Base-by-base conservation (phyloP, 2,888 invertebrate species). In the Troilus luridus region DNA sequence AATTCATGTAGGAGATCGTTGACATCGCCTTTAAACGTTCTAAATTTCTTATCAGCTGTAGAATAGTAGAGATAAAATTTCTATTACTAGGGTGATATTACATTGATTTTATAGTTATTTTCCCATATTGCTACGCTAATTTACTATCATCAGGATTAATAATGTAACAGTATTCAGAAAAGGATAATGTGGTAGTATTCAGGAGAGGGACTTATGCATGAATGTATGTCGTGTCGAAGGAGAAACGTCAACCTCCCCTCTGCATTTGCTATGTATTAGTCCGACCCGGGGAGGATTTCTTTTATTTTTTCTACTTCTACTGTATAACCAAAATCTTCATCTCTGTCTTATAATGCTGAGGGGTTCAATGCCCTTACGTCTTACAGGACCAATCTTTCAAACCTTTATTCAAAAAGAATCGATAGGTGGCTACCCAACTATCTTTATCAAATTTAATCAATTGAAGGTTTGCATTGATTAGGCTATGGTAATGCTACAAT, bases 271-370 rank as follows among this genome's bases (percentile, higher is more conserved):
- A 77, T 77, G 72, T 6, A 77, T 77, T 77, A 77, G 72, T 77
- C 27, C 7, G 72, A 19, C 41, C 5, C 17, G 72, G 41, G 17
- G 12, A 41, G 1, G 17, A 41, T 77, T 41, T 77, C 7, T 77
- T 77, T 77, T 77, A 27, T 77, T 77, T 77, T 77, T 41, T 77
- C 72, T 77, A 17, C 72, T 77, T 77, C 27, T 77, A 77, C 72
- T 77, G 72, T 24, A 77, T 77, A 77, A 77, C 27, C 27, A 41
- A 77, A 77, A 41, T 77, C 72, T 21, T 77, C 72, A 77, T 77
- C 64, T 64, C n/a, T 64, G 64, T 10, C 24, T 64, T n/a, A n/a
- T 64, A 24, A 64, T 64, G 27, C 27, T 9, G 19, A 59, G 41
- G 72, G 8, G 72, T 17, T 77, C 72, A 17, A 77, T 12, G 72